Conservation (phyloP, 1,140 invertebrate species). For the Stegodyphus dumicola region DNA sequence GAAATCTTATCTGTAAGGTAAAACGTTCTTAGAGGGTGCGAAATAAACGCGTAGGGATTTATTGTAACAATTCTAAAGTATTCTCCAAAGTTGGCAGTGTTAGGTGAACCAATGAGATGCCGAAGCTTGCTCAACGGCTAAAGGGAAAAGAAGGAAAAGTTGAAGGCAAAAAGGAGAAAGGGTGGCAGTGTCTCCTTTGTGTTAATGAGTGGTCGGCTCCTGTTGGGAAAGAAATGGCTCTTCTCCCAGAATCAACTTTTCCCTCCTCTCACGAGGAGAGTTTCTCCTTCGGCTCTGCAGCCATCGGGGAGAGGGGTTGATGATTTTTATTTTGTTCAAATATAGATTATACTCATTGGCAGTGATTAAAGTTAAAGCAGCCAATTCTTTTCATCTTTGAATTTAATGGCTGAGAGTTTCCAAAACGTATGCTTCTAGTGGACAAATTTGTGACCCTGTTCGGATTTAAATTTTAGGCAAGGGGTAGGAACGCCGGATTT, state of each 20-base stretch:
- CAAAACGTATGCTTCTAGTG: too few species aligned
- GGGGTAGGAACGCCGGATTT: too few species aligned
- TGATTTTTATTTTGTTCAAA: background rate
- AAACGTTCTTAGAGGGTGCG: too few species aligned
- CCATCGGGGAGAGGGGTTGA: constrained; percentile 2
- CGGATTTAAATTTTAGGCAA: too few species aligned
- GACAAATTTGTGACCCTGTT: too few species aligned
- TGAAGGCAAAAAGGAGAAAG: constrained; percentile 40
- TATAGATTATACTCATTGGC: background rate
- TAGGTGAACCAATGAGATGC: constrained; percentile 19
- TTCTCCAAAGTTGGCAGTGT: background rate
- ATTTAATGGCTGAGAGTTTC: background rate
- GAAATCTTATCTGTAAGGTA: too few species aligned
- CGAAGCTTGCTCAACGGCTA: background rate
- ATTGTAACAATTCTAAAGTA: too few species aligned
- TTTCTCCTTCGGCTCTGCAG: background rate
- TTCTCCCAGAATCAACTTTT: constrained; percentile 13
- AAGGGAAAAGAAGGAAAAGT: constrained; percentile 16
- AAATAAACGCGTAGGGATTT: too few species aligned
- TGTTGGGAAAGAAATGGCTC: constrained; percentile 34
- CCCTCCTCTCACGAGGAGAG: background rate
- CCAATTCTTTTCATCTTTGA: background rate
- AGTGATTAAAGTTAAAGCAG: constrained; percentile 8
- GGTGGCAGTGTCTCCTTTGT: constrained; percentile 35
- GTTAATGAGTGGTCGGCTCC: constrained; percentile 50